These are phyloP conservation scores for Agrochola litura DNA, from an alignment of 2,888 invertebrate species.

Conservation along the genomic window DNA sequence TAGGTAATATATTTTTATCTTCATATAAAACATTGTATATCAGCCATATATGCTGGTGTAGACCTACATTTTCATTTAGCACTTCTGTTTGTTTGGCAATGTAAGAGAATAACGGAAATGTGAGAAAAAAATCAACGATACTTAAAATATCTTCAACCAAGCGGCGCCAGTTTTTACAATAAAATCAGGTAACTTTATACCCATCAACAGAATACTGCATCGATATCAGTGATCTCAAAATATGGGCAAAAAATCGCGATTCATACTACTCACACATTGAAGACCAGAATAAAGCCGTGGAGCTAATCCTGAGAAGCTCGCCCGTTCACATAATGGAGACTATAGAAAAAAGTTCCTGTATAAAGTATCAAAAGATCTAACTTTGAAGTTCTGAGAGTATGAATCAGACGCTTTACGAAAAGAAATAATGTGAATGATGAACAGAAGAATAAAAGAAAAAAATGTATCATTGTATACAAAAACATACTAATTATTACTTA, in stretches of 20 bases:
- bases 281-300: constrained; percentile 47
- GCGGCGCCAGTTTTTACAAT: constrained; percentile 28
- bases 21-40: neutral
- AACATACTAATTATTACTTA: neutral
- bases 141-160: constrained; percentile 42
- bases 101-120: neutral
- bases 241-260: constrained; percentile 49
- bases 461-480: neutral
- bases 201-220: constrained; percentile 57
- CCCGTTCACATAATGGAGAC: constrained; percentile 53
- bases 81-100: neutral
- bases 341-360: constrained; percentile 62
- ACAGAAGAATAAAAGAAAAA: neutral
- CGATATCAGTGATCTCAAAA: constrained; percentile 56
- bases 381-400: constrained; percentile 40
- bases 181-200: constrained; percentile 53
- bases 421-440: neutral
- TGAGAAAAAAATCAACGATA: constrained; percentile 21
- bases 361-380: constrained; percentile 58
- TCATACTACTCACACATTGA: constrained; percentile 35
- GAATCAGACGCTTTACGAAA: neutral
- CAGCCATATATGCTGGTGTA: constrained; percentile 3
- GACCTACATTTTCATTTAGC: neutral
- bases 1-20: constrained; percentile 12
- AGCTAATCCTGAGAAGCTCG: constrained; percentile 62